phyloP scores from a whole-genome alignment of 2,888 invertebrate species.

The Caenorhabditis afra region DNA sequence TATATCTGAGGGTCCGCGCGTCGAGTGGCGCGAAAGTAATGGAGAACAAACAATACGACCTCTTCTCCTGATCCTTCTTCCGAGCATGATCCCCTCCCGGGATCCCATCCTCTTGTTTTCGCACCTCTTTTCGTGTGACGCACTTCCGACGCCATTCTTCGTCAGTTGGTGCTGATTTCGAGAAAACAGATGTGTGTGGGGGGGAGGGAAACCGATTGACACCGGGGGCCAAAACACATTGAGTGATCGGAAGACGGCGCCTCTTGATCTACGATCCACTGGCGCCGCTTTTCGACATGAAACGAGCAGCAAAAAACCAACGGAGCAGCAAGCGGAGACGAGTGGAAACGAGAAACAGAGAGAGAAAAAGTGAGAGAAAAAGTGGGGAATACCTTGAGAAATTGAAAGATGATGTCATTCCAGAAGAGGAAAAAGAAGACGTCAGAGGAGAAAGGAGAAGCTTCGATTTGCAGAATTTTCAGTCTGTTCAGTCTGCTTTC shows the following conservation, averaged over 20 bases:
- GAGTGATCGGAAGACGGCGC: background rate
- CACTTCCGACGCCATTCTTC: background rate
- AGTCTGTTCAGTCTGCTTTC: too few relatives aligned
- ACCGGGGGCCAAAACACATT: slow-evolving; percentile 19
- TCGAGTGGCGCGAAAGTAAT: slow-evolving; percentile 31
- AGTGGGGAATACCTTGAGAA: background rate
- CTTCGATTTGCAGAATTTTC: too few relatives aligned
- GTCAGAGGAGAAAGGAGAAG: too few relatives aligned
- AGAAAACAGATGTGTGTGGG: slow-evolving; percentile 42
- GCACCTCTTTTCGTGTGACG: slow-evolving; percentile 12
- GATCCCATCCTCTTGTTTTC: background rate
- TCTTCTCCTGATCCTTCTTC: background rate
- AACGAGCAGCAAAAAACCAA: slow-evolving; percentile 13
- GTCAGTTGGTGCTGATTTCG: slow-evolving; percentile 39
- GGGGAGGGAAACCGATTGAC: slow-evolving; percentile 10
- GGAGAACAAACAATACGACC: slow-evolving; percentile 38
- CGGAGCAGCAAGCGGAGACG: background rate
- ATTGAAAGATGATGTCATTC: background rate
- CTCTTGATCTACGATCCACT: slow-evolving; percentile 52
- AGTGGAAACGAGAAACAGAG: too few relatives aligned
- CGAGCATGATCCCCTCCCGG: too few relatives aligned
- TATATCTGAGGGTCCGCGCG: slow-evolving; percentile 35
- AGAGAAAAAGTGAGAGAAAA: background rate
- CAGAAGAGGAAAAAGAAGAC: background rate
- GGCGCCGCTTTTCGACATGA: slow-evolving; percentile 32